Percentiles rank a stretch among this genome's conserved stretches.
These are phyloP conservation scores for Sinosuthora webbiana DNA, from an alignment of 2,113 vertebrate species.

Conservation along the genomic window DNA sequence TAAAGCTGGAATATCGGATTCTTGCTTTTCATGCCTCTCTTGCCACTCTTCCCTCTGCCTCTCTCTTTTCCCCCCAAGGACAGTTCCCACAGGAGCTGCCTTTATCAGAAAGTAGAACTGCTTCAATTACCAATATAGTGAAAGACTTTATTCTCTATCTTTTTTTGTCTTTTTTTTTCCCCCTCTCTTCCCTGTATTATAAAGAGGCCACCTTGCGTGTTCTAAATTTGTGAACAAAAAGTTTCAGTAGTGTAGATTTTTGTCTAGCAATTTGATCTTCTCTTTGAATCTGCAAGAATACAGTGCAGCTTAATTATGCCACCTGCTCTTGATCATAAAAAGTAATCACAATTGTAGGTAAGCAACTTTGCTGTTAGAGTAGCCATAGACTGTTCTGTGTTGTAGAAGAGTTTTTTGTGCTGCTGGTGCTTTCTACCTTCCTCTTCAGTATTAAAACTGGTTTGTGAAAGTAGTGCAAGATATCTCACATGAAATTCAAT, in stretches of 20 bases:
- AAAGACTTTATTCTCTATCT: neutral
- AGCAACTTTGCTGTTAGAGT: neutral
- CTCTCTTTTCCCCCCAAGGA: no score
- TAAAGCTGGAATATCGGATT: neutral
- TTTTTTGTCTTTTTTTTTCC: neutral
- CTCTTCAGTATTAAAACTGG: neutral
- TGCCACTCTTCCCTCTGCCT: neutral
- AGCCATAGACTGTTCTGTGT: neutral
- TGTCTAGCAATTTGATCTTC: neutral
- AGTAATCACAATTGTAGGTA: neutral
- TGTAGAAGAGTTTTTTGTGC: neutral
- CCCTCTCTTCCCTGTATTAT: neutral
- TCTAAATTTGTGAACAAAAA: neutral
- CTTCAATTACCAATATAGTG: neutral
- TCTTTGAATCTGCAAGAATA: neutral
- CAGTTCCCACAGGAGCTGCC: neutral
- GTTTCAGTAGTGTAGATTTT: neutral
- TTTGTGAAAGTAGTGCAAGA: neutral
- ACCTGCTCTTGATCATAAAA: neutral
- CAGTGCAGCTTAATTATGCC: neutral
- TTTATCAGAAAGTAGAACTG: neutral
- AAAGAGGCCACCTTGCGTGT: neutral
- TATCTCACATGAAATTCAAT: neutral
- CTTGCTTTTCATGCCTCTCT: neutral
- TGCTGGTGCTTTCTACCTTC: neutral